phyloP scores from a whole-genome alignment of 2,888 invertebrate species.

The Mesorhabditis spiculigera region DNA sequence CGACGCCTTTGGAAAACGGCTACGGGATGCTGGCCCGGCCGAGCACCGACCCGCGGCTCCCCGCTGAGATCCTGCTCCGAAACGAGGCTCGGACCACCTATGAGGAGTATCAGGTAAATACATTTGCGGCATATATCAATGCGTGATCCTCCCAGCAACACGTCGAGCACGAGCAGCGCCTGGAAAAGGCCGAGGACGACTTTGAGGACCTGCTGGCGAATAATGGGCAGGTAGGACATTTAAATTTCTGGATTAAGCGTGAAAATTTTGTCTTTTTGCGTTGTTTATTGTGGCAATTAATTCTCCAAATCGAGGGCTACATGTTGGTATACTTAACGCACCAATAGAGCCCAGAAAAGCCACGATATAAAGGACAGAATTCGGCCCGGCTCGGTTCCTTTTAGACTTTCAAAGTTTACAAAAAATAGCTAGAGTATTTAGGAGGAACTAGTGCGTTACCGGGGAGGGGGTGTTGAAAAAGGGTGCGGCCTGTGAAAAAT shows the following conservation, averaged over 20 bases:
- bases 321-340: no score
- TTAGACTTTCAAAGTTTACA: neutral
- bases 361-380: no score
- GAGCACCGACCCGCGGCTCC: slow-evolving; percentile 22
- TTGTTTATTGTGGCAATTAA: no score
- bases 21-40: slow-evolving; percentile 7
- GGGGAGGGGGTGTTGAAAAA: no score
- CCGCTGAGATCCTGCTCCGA: slow-evolving; percentile 28
- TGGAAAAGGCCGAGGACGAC: slow-evolving; percentile 29
- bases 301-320: no score
- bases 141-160: neutral
- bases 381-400: neutral
- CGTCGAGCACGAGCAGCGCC: slow-evolving; percentile 17
- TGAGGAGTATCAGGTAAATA: slow-evolving; percentile 16
- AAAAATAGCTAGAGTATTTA: neutral
- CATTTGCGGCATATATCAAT: neutral
- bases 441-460: no score
- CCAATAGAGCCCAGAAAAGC: no score
- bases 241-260: no score
- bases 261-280: no score
- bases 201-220: slow-evolving; percentile 27
- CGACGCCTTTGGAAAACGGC: slow-evolving; percentile 7
- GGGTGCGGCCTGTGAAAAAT: neutral
- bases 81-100: slow-evolving; percentile 21
- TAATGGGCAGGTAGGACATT: slow-evolving; percentile 18